Base-by-base conservation (phyloP, 2,888 invertebrate genomes). In the Eubasilissa splendida region DNA sequence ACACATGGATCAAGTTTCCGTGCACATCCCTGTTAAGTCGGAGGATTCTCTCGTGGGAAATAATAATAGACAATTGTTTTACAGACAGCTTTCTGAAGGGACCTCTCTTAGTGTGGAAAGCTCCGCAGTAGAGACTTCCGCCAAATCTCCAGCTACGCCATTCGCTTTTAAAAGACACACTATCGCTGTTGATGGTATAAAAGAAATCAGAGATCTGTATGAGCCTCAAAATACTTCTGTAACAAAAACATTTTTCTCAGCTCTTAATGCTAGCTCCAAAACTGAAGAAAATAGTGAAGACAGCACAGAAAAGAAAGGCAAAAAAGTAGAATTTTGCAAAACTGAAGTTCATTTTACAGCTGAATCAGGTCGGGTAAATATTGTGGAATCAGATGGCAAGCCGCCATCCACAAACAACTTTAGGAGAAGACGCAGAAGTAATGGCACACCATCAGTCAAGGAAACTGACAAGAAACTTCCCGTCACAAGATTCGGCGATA, bases 271-370 rank as follows among this genome's bases (percentile, higher is more conserved):
- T 59, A 56, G 33, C n/a, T 22, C 33, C 10, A 78, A 78, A 53
- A 63, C 14, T 63, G 78, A 78, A 7, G 78, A 78, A 0, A 77
- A 68, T 31, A 42, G 70, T 33, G 87, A 86, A 82, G 90, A 90
- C 80, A 89, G 89, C 65, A 85, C 83, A 80, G 90, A 90, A 71
- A 89, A 90, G 84, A 92, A 90, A 86, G 89, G 91, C 1, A 95
- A 96, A 87, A 95, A 93, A 87, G 96, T 96, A 0, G 96, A 94
- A 85, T 96, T 96, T 87, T 95, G 96, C 86, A 96, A 96, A 89
- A 96, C 96, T 0, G 96, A 96, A 89, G 93, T 96, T 50, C 96
- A 96, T 87, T 96, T 96, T 87, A 94, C 96, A 0, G 95, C 95
- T 14, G 96, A 96, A 86, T 95, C 96, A 1, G 96, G 96, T 0